A percentile compares a stretch with the other conserved stretches of the same genome.
These are phyloP conservation scores for Scaptomyza montana DNA, from an alignment of 1,140 invertebrate genomes.

Conservation along the genomic window DNA sequence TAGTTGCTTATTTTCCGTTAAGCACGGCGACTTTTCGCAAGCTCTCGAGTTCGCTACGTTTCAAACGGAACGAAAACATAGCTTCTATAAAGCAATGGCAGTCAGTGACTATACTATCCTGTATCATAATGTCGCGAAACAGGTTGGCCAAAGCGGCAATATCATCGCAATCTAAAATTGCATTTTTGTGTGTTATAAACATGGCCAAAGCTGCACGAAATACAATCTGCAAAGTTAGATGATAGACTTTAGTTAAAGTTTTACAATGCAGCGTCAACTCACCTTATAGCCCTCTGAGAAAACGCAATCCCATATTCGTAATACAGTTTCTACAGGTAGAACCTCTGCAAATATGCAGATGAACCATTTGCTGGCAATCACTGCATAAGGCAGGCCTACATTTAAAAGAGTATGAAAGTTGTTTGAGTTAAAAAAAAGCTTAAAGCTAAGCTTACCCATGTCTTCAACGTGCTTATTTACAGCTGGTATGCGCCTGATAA, in stretches of 20 bases:
- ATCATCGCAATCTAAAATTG: constrained; percentile 88
- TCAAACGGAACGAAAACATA: constrained; percentile 89
- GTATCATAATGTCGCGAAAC: constrained; percentile 88
- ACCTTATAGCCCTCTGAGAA: constrained; percentile 97
- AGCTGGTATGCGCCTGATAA: constrained; percentile 91
- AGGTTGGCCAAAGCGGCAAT: constrained; percentile 88
- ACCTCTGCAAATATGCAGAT: constrained; percentile 96
- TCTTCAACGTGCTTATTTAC: constrained; percentile 91
- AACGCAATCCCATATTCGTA: constrained; percentile 97
- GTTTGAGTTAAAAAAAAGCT: neutral
- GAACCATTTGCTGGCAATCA: constrained; percentile 97
- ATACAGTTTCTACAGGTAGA: constrained; percentile 94
- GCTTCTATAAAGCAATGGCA: constrained; percentile 92
- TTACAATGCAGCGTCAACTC: constrained; percentile 12
- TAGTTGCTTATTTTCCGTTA: constrained; percentile 74
- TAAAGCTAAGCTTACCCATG: constrained; percentile 84
- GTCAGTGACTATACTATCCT: constrained; percentile 87
- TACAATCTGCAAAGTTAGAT: constrained; percentile 83
- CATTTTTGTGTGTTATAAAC: constrained; percentile 88
- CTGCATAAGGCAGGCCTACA: constrained; percentile 90
- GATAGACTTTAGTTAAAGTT: neutral
- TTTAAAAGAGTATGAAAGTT: neutral
- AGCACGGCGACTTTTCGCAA: constrained; percentile 84
- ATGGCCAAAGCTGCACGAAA: constrained; percentile 92
- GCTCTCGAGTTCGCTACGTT: constrained; percentile 85